phyloP scores from a whole-genome alignment of 1,140 invertebrate genomes.

The Maconellicoccus hirsutus region DNA sequence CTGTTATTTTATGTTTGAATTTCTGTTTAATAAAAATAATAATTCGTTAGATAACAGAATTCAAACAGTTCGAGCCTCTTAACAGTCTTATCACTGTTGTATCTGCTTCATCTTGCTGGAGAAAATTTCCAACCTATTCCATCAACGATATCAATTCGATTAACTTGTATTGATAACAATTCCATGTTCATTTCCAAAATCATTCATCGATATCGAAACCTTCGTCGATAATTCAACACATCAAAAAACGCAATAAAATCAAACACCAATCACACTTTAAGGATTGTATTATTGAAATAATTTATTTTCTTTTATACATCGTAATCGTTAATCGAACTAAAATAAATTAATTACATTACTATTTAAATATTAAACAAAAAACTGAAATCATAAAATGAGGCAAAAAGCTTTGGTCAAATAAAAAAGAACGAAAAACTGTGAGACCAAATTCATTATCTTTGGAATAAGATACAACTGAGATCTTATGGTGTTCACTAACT shows the following conservation, averaged over 20 bases:
- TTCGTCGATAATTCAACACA: background rate
- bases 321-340: background rate
- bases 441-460: background rate
- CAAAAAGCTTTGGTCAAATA: background rate
- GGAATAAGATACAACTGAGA: slow-evolving; percentile 8
- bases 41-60: too few relatives aligned
- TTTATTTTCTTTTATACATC: background rate
- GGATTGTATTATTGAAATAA: slow-evolving; percentile 1
- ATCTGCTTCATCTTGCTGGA: too few relatives aligned
- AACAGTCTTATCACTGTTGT: too few relatives aligned
- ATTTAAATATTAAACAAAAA: slow-evolving; percentile 1
- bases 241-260: background rate
- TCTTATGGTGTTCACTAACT: background rate
- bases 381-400: background rate
- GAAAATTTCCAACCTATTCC: too few relatives aligned
- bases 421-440: background rate
- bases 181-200: too few relatives aligned
- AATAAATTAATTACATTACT: background rate
- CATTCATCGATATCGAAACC: too few relatives aligned
- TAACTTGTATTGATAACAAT: too few relatives aligned
- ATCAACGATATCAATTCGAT: too few relatives aligned
- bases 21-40: too few relatives aligned
- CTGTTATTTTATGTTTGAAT: too few relatives aligned
- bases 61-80: too few relatives aligned
- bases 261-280: too few relatives aligned